Evolutionary conservation across 2,888 invertebrate genomes (phyloP), one percentile per base, ranked within the genome.

Genomic region (Synanthedon tipuliformis): DNA sequence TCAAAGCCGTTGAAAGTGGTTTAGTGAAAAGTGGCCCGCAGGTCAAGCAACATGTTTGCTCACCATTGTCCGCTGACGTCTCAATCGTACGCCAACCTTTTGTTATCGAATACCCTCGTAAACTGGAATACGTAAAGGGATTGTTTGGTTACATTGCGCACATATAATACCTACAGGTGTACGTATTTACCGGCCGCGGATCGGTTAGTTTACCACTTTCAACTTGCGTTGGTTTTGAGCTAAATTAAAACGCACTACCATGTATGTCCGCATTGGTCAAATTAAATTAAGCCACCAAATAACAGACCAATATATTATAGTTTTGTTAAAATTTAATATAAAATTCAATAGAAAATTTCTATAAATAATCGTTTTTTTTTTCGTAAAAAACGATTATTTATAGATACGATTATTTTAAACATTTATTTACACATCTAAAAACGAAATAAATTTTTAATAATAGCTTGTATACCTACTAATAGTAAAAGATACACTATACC

Each of bases 91-190:
- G 7, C 18, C 18, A 59, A 62, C 65, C 60, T 66, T 66, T 66
- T 64, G 68, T 64, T 62, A 61, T 62, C 57, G 57, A 61, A 60
- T 64, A 60, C 55, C 41, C 57, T 58, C 57, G 58, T 57, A 58
- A 60, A 61, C 64, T 59, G 56, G 61, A 55, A 60, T 66, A 62
- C 61, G 56, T 61, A 59, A 60, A 57, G 55, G 55, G 63, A 50
- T 12, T 49, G 8, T 49, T 23, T 53, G 59, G 52, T 54, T 62
- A 58, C 56, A 57, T 56, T 58, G 56, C 23, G 52, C 50, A 12
- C 16, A 23, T 49, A 10, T 34, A 34, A 34, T 34, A n/a, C n/a
- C n/a, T n/a, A 13, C 45, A 45, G 45, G 45, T 45, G 45, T 45
- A n/a, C n/a, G n/a, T n/a, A 45, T 13, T 13, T 10, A 45, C 12